Evolutionary conservation across 2,888 invertebrate species (phyloP), one percentile per base, ranked within the genome.

Genomic region (Pogonocherus hispidulus): DNA sequence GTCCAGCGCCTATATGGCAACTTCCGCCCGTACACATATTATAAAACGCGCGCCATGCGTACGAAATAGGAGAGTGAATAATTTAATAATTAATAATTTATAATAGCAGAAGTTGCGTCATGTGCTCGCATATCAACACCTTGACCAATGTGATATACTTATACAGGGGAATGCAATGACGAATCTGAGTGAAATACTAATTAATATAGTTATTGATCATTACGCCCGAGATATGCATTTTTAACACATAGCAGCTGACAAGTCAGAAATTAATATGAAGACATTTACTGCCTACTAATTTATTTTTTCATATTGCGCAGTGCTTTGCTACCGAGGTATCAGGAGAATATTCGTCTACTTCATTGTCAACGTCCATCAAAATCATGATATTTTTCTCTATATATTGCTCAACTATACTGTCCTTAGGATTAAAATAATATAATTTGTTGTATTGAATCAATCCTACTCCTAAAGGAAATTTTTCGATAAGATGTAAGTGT

Each of bases 21-120:
- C 69, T 69, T 69, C 69, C 69, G 69, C 46, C 54, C 66, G 56
- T 63, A 57, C 63, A 63, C 47, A 59, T 60, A 66, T 69, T 69
- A 63, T 63, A 51, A 69, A 69, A 69, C 32, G 65, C 69, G 37
- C 52, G 64, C 32, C 47, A 52, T 69, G 65, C 62, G 44, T 69
- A 56, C 64, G 32, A 56, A 69, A 37, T 23, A 46, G 59, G 35
- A 62, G n/a, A n/a, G 51, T 16, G 35, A n/a, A 32, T 32, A 18
- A 47, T 11, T 32, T 44, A 37, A 27, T 49, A 51, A 62, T 51
- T 51, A 55, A 20, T 49, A 32, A 51, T 14, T 1, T 14, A 16
- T 5, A 14, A 41, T 41, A 14, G 41, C 19, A 35, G 35, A 37
- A 62, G 20, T 62, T 51, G 51, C 62, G 51, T 62, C 62, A 62